Conservation (phyloP, 1,140 invertebrate genomes). For the Liolophura sinensis region DNA sequence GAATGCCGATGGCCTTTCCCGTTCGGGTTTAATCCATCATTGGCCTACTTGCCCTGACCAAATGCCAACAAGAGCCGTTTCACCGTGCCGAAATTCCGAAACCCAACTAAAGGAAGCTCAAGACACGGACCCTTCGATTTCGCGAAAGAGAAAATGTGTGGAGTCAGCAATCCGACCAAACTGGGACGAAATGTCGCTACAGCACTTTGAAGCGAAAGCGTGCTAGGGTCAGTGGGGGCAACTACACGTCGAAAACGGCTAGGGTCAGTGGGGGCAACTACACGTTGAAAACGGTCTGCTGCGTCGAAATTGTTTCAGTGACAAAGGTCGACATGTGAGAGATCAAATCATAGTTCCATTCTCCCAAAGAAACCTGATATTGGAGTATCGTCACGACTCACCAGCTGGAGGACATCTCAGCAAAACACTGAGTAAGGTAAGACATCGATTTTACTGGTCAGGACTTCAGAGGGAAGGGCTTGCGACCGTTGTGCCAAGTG, state of each 20-base stretch:
- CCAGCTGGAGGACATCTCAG: conserved; percentile 14
- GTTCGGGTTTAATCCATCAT: not conserved
- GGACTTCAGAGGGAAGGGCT: not conserved
- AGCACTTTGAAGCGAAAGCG: not conserved
- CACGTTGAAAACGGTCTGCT: conserved; percentile 3
- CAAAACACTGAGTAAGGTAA: conserved; percentile 14
- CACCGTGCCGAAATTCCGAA: not conserved
- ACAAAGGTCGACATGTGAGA: not conserved
- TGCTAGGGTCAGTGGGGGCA: conserved; percentile 9
- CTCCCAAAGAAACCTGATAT: not conserved
- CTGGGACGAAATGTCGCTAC: conserved; percentile 4
- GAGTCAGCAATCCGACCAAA: not conserved
- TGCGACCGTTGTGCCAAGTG: not conserved
- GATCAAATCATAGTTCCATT: conserved; percentile 4
- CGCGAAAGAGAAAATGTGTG: not conserved
- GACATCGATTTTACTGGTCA: conserved; percentile 6
- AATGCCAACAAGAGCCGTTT: too few relatives aligned
- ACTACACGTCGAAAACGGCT: conserved; percentile 6
- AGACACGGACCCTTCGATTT: not conserved
- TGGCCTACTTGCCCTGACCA: too few relatives aligned
- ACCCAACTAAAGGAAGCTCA: not conserved
- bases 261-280: conserved; percentile 5
- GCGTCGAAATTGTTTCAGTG: too few relatives aligned
- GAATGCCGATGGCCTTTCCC: conserved; percentile 5
- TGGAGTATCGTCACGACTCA: conserved; percentile 10